These are phyloP conservation scores for Etia nguti DNA, from an alignment of 2,113 vertebrate species.

Conservation along the genomic window DNA sequence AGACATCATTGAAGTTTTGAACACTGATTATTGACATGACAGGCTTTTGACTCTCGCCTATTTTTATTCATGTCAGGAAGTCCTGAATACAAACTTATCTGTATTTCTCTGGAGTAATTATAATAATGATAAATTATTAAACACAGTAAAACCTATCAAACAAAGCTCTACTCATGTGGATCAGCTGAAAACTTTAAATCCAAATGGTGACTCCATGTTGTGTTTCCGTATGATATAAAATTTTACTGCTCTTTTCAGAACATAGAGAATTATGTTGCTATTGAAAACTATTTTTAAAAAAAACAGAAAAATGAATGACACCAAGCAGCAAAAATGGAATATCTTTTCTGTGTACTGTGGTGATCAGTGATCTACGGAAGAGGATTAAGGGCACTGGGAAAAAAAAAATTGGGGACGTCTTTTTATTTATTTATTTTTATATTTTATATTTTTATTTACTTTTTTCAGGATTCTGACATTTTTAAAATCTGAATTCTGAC, in stretches of 20 bases:
- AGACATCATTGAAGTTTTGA: constrained; percentile 32
- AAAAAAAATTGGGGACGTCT: background rate
- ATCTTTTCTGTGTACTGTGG: background rate
- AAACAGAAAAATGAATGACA: accelerated
- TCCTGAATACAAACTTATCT: background rate
- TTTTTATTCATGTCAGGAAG: background rate
- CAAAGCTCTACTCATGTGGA: background rate
- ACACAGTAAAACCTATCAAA: background rate
- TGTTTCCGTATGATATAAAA: background rate
- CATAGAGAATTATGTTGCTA: background rate
- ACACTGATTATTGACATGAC: background rate
- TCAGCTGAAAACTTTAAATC: background rate
- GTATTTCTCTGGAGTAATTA: background rate
- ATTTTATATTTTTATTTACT: too few species aligned
- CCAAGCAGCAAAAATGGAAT: background rate
- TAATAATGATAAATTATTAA: accelerated
- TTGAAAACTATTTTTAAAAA: accelerated
- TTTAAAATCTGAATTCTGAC: background rate
- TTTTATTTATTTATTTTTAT: too few species aligned
- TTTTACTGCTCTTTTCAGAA: background rate
- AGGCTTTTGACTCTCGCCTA: background rate
- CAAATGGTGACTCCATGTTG: background rate
- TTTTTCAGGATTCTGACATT: background rate
- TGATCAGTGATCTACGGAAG: background rate
- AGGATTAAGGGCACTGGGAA: background rate